Evolutionary conservation across 2,888 invertebrate species (phyloP), one percentile per base, ranked within the genome.

Genomic region (Ashinkailepas kermadecensis): DNA sequence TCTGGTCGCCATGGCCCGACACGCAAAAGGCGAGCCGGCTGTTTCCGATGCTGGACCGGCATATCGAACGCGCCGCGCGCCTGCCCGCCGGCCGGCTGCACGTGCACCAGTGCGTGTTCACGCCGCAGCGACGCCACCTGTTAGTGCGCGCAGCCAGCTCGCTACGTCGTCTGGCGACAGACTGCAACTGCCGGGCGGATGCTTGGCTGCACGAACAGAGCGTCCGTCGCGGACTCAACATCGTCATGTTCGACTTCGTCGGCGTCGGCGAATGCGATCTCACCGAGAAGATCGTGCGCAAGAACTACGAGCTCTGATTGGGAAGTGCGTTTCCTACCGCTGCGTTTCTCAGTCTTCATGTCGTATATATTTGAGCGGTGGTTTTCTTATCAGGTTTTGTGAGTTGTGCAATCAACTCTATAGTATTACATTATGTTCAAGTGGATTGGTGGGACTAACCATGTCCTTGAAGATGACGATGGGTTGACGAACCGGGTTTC

Each of bases 31-130:
- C 21, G 18, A 18, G 56, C 56, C 18, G 56, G 7, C 74, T 74
- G 54, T 74, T 74, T 23, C 56, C 74, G 54, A 54, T 74, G 56
- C 74, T 74, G 74, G 74, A 74, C 21, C 74, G 56, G 54, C 54
- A 74, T 8, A 74, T 74, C 9, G 56, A 23, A 1, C 54, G 74
- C 18, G 56, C 56, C 18, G 56, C 56, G 39, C 54, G 56, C 18
- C 74, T 15, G 54, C 2, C 74, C 21, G 21, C 74, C 74, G 56
- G 54, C 54, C 74, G 74, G 56, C 74, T 74, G 74, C 74, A 74
- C 56, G 74, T 74, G 74, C 74, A 74, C 18, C 74, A 74, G 56
- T 74, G 74, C 54, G 74, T 74, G 74, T 54, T 56, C 54, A 74
- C 74, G 56, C 74, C 74, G 21, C 74, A 18, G 18, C 3, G 21